Conservation (phyloP, 2,113 vertebrate species). For the Psittacula cyanocephala region DNA sequence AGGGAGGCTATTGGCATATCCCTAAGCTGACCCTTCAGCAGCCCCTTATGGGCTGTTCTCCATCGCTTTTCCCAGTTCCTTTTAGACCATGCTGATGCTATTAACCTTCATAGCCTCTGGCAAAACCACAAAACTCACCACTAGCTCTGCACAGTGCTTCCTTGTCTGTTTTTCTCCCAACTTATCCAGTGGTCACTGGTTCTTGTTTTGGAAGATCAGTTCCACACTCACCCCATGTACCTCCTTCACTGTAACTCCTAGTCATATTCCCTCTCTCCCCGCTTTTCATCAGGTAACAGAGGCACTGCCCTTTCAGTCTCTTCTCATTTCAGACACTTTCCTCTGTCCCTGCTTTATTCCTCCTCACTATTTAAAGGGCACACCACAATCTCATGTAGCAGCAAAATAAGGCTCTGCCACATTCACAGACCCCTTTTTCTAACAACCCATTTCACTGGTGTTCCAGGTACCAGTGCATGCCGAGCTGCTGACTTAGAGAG, state of each 20-base stretch:
- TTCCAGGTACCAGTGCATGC: neutral
- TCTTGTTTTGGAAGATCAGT: neutral
- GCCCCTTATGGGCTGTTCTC: neutral
- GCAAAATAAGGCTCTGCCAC: neutral
- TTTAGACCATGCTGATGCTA: neutral
- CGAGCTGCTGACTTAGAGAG: neutral
- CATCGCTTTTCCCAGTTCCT: neutral
- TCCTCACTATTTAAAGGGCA: fast-evolving
- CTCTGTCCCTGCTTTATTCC: neutral
- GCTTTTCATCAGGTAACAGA: neutral
- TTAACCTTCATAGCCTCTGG: neutral
- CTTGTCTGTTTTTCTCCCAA: neutral
- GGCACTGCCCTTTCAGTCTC: neutral
- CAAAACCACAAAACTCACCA: neutral
- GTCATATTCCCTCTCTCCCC: neutral
- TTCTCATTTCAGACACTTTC: neutral
- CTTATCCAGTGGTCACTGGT: neutral
- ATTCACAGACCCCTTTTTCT: neutral
- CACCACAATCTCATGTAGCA: neutral
- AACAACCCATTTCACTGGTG: neutral
- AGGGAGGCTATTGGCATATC: neutral
- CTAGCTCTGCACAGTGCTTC: neutral
- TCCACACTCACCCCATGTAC: neutral
- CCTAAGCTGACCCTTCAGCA: neutral
- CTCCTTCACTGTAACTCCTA: neutral